Percentiles rank a stretch among this genome's conserved stretches.
Conservation (phyloP, 2,888 invertebrate genomes). For the Zaprionus bogoriensis region DNA sequence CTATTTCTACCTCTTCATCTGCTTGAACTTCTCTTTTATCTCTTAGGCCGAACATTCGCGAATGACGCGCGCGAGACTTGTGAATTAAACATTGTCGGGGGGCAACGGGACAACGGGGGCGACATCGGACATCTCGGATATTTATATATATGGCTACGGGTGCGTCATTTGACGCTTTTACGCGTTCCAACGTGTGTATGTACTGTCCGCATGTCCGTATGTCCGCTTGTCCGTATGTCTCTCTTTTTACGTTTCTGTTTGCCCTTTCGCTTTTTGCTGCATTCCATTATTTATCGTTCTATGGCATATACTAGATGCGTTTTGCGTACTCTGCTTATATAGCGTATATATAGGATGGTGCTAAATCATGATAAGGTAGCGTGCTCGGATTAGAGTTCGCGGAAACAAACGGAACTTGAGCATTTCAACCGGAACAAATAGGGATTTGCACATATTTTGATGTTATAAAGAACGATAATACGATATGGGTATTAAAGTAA, state of each 20-base stretch:
- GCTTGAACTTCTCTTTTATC: not conserved
- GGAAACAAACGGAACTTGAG: not conserved
- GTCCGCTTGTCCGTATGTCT: no score
- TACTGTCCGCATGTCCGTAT: no score
- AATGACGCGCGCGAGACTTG: conserved; percentile 3
- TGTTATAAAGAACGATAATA: no score
- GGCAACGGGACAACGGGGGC: not conserved
- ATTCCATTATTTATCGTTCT: conserved; percentile 7
- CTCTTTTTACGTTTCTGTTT: conserved; percentile 22
- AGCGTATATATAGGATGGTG: no score
- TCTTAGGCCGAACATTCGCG: not conserved
- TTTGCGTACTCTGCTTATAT: not conserved
- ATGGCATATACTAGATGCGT: not conserved
- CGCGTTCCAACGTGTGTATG: no score
- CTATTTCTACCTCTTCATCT: not conserved
- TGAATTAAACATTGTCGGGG: conserved; percentile 18
- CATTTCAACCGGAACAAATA: not conserved
- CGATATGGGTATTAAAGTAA: no score
- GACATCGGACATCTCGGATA: no score
- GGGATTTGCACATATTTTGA: no score
- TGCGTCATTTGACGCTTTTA: not conserved
- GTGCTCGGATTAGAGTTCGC: not conserved
- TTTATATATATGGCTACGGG: no score
- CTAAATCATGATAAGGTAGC: not conserved
- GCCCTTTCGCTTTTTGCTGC: conserved; percentile 41